phyloP scores from a whole-genome alignment of 2,888 invertebrate species.

The Eumerus sabulonum region DNA sequence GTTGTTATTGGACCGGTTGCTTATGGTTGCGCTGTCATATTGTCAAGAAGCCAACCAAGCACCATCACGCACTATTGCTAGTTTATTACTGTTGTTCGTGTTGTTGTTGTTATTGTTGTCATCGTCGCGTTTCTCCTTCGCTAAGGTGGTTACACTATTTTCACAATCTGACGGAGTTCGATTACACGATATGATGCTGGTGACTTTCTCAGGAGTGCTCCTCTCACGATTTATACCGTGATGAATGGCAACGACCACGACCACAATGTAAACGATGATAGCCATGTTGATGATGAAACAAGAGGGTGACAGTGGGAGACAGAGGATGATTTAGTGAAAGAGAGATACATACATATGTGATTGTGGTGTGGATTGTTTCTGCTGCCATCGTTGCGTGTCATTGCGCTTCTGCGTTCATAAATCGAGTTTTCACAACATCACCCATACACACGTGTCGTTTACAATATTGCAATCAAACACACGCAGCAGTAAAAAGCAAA shows the following conservation, averaged over 20 bases:
- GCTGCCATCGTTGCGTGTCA: slow-evolving; percentile 44
- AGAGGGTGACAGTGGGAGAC: neutral
- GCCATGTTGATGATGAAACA: too few relatives aligned
- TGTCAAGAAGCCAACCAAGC: slow-evolving; percentile 23
- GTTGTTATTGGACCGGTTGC: slow-evolving; percentile 36
- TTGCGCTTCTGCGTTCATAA: slow-evolving; percentile 42
- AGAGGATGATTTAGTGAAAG: neutral
- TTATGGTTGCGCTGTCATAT: slow-evolving; percentile 1
- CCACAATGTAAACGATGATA: neutral
- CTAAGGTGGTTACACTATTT: slow-evolving; percentile 64
- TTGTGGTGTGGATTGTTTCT: too few relatives aligned
- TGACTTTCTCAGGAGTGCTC: slow-evolving; percentile 52
- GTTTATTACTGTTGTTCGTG: slow-evolving; percentile 9
- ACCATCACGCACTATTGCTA: slow-evolving; percentile 49
- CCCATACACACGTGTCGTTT: too few relatives aligned
- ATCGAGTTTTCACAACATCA: slow-evolving; percentile 25
- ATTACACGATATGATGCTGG: slow-evolving; percentile 41
- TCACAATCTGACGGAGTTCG: slow-evolving; percentile 55
- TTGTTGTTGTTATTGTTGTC: too few relatives aligned
- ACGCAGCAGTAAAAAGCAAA: slow-evolving; percentile 5
- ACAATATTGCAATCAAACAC: neutral
- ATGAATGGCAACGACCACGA: slow-evolving; percentile 40
- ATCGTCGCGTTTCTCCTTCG: too few relatives aligned
- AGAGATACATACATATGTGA: slow-evolving; percentile 13
- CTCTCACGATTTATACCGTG: neutral